phyloP scores from a whole-genome alignment of 2,797 vertebrate genomes.

The Thamnophis elegans region DNA sequence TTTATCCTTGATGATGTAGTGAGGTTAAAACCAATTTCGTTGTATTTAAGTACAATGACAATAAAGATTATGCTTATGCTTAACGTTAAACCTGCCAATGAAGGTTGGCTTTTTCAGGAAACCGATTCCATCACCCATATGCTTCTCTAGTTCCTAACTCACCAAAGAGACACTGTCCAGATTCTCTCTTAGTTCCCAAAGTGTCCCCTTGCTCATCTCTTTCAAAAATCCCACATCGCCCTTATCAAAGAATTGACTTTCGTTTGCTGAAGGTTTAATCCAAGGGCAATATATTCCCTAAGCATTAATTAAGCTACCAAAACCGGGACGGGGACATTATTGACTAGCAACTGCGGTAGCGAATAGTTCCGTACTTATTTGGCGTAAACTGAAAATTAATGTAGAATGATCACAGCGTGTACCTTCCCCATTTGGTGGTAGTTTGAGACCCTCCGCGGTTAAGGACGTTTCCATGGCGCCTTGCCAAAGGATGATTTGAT shows the following conservation, averaged over 20 bases:
- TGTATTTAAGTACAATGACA: too few species aligned
- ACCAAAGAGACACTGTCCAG: background rate
- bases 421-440: background rate
- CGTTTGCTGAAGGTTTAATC: background rate
- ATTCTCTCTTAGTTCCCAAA: background rate
- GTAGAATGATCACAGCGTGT: background rate
- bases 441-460: background rate
- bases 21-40: too few species aligned
- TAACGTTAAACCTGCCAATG: background rate
- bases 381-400: background rate
- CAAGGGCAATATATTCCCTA: background rate
- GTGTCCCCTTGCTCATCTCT: background rate
- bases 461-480: fast-evolving
- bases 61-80: background rate
- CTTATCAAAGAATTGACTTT: background rate
- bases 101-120: background rate
- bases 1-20: background rate
- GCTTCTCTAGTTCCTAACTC: background rate
- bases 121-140: background rate
- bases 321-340: background rate
- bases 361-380: background rate
- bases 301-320: background rate
- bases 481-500: background rate
- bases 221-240: background rate
- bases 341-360: too few species aligned